Evolutionary conservation across 2,888 invertebrate species (phyloP).

Genomic region (Volucella bombylans): DNA sequence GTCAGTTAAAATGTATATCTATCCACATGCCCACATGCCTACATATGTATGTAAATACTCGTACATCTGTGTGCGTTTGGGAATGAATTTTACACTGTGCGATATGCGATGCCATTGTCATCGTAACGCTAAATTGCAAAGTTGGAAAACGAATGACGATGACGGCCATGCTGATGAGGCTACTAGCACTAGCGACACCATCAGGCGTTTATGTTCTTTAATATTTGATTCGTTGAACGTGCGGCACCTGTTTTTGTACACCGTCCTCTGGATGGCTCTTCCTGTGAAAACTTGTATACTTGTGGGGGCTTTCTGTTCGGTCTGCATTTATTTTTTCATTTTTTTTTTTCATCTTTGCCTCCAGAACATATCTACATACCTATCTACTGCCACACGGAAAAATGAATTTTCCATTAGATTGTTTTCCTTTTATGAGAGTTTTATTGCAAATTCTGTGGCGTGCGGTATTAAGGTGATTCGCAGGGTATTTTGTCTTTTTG

Average conservation of each 20-base stretch:
- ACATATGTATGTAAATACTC: too few relatives aligned
- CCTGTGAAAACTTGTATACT: conserved; percentile 26
- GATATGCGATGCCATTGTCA: conserved; percentile 30
- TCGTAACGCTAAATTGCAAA: conserved; percentile 50
- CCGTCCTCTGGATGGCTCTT: conserved; percentile 18
- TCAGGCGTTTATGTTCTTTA: conserved; percentile 68
- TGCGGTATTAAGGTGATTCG: conserved; percentile 46
- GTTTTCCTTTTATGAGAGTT: conserved; percentile 60
- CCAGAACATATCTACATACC: conserved; percentile 29
- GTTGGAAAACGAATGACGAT: conserved; percentile 47
- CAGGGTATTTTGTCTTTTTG: not conserved
- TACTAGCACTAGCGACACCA: conserved; percentile 37
- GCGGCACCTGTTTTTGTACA: conserved; percentile 63
- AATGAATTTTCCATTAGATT: conserved; percentile 67
- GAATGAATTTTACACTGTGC: conserved; percentile 3
- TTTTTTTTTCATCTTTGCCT: conserved; percentile 51
- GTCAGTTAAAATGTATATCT: not conserved
- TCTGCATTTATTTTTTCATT: conserved; percentile 42
- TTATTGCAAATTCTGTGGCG: conserved; percentile 54
- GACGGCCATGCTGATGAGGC: conserved; percentile 55
- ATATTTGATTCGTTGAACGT: conserved; percentile 68
- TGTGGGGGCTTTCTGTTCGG: conserved; percentile 39
- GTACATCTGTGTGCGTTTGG: not conserved
- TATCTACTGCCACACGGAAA: conserved; percentile 41
- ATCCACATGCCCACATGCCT: not conserved